These are phyloP conservation scores for Drosophila sordidapex DNA, from an alignment of 2,888 invertebrate species.

Conservation along the genomic window DNA sequence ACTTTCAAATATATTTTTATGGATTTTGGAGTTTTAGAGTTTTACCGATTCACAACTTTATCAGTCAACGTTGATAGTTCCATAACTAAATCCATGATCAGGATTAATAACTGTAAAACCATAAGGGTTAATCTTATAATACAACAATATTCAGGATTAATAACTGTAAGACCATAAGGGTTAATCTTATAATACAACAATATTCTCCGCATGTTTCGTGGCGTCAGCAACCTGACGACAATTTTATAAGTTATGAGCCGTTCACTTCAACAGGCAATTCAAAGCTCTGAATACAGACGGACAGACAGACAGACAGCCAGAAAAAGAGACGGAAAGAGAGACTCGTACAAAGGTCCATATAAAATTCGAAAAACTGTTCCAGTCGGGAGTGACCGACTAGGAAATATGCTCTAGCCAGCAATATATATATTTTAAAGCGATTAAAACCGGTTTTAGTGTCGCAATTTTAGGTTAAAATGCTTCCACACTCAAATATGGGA, in stretches of 20 bases:
- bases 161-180: neutral
- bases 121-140: neutral
- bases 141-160: too few relatives aligned
- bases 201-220: constrained; percentile 34
- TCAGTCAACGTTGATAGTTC: neutral
- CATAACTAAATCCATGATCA: neutral
- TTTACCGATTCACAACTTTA: neutral
- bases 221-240: constrained; percentile 68
- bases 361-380: constrained; percentile 3
- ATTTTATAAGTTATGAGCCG: constrained; percentile 58
- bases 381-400: neutral
- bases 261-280: constrained; percentile 36
- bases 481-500: too few relatives aligned
- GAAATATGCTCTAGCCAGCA: neutral
- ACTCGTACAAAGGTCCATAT: constrained; percentile 51
- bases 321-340: constrained; percentile 8
- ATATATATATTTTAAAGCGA: neutral
- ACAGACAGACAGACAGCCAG: neutral
- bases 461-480: too few relatives aligned
- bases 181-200: constrained; percentile 8
- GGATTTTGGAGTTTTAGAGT: neutral
- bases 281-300: constrained; percentile 10
- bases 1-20: neutral
- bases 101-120: neutral
- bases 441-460: neutral